Base-by-base conservation (phyloP, 2,888 invertebrate genomes). In the Zeuzera pyrina region DNA sequence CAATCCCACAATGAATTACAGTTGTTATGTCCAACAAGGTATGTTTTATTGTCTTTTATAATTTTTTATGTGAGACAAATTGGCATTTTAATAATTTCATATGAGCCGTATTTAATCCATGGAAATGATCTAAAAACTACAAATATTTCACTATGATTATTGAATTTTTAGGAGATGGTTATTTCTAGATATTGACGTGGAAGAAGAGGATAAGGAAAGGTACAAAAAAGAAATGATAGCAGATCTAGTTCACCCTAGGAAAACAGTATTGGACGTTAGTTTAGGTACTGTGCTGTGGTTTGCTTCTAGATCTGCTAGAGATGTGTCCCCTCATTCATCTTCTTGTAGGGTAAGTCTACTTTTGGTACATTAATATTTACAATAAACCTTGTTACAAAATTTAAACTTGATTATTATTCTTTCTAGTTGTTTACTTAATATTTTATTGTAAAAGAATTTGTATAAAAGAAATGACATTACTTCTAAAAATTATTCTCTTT, bases 211-310 rank as follows among this genome's bases (percentile, higher is more conserved):
- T 66, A 69, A 96, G 26, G 64, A 86, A 39, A 48, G 68, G 29
- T 67, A 74, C 47, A 86, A 93, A 47, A 59, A 72, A 2, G 55
- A 65, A 2, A 76, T 68, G 39, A 92, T 96, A 43, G 86, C 87
- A 19, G 88, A 94, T 67, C 85, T 98, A 37, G 89, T 98, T 26
- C 89, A 91, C 69, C 99, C 99, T 0, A 85, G 93, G 32, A 85
- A 88, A 45, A 94, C 95, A 1, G 89, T 99, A 36, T 73, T 99
- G 29, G 99, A 99, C 79, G 98, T 99, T 68, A 97, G 96, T 57
- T 86, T 99, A 30, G 98, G 98, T 0, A 93, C 93, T 62, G 97
- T 94, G n/a, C 79, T 94, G 27, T 99, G 98, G 97, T 99, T 98
- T 86, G 98, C 98, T 13, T 90, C 95, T 28, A 84, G 74, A 40